Conservation (phyloP, 2,888 invertebrate genomes). For the Cephus runcator region DNA sequence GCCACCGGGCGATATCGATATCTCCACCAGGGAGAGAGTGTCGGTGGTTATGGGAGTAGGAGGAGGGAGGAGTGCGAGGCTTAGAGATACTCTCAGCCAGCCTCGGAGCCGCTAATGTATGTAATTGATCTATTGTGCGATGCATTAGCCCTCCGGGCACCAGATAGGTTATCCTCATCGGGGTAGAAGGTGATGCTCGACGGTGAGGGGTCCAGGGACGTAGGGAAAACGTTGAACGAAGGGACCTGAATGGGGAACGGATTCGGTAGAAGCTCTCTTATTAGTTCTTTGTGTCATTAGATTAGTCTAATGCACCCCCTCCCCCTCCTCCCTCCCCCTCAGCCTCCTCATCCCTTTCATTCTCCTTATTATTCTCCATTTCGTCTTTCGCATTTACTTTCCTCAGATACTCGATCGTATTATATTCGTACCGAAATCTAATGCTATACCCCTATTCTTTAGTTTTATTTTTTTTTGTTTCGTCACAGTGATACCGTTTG, state of each 20-base stretch:
- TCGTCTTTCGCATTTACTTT: slow-evolving; percentile 9
- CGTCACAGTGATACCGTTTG: not conserved
- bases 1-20: slow-evolving; percentile 43
- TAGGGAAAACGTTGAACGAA: slow-evolving; percentile 4
- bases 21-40: slow-evolving; percentile 21
- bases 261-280: slow-evolving; percentile 45
- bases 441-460: not conserved
- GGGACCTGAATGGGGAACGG: slow-evolving; percentile 40
- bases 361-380: slow-evolving; percentile 14
- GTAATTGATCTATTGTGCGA: slow-evolving; percentile 64
- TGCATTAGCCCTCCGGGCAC: slow-evolving; percentile 56
- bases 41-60: slow-evolving; percentile 20
- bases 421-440: not conserved
- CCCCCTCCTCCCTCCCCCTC: slow-evolving; percentile 4
- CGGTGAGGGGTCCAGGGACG: not conserved
- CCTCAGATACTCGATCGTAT: not conserved
- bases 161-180: slow-evolving; percentile 44
- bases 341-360: slow-evolving; percentile 19
- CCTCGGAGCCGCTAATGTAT: slow-evolving; percentile 56
- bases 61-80: slow-evolving; percentile 20
- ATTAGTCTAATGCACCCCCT: slow-evolving; percentile 53
- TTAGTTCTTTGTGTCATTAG: slow-evolving; percentile 50
- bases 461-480: not conserved
- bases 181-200: slow-evolving; percentile 20
- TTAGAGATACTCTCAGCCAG: slow-evolving; percentile 49